phyloP scores from a whole-genome alignment of 2,113 vertebrate genomes.

The Elephas maximus region DNA sequence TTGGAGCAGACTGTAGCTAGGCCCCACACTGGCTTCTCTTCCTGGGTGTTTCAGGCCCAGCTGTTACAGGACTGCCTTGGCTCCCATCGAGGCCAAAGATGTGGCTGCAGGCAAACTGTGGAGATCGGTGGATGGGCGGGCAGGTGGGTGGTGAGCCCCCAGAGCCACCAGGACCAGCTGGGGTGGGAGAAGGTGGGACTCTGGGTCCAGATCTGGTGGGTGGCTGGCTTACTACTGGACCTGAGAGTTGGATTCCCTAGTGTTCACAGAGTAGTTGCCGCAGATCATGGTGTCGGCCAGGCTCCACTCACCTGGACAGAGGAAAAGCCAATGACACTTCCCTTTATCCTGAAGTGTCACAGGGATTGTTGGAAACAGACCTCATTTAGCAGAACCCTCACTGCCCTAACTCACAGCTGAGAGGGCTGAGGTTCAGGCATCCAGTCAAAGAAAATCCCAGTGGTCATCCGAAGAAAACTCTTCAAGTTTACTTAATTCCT shows the following conservation, averaged over 20 bases:
- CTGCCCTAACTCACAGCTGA: not conserved
- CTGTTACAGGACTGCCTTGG: slow-evolving; percentile 78
- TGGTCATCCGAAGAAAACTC: not conserved
- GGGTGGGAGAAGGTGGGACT: not conserved
- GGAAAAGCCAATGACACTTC: not conserved
- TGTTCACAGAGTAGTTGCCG: not conserved
- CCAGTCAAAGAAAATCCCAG: not conserved
- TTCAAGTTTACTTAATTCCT: not conserved
- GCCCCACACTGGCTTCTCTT: slow-evolving; percentile 70
- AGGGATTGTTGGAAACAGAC: not conserved
- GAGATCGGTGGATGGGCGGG: slow-evolving; percentile 36
- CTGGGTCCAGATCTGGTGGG: too few species aligned
- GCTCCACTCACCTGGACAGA: not conserved
- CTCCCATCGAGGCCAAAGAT: slow-evolving; percentile 57
- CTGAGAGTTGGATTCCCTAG: not conserved
- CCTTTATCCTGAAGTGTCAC: not conserved
- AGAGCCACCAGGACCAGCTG: not conserved
- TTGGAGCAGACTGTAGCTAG: slow-evolving; percentile 77
- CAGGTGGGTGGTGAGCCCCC: not conserved
- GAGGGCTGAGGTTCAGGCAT: not conserved
- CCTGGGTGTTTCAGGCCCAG: slow-evolving; percentile 78
- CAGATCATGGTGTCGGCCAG: not conserved
- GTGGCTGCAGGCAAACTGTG: slow-evolving; percentile 72
- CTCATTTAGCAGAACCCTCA: not conserved
- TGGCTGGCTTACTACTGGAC: not conserved